Percentiles rank a stretch among this genome's conserved stretches.
These are phyloP conservation scores for Monopterus albus DNA, from an alignment of 2,113 vertebrate genomes.

Conservation along the genomic window DNA sequence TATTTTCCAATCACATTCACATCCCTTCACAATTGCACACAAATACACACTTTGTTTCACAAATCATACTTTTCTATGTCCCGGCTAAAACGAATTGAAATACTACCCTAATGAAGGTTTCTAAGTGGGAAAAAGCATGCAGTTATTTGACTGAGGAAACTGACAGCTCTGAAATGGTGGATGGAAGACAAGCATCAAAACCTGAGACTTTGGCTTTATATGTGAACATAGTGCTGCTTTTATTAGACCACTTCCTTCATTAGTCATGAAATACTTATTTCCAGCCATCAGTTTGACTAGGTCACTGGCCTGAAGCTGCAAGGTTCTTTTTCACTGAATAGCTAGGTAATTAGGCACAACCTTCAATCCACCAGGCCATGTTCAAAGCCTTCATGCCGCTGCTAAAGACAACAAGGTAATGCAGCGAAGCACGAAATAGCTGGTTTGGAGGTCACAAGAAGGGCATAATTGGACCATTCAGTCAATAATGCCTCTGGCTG, in stretches of 20 bases:
- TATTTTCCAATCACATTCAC: constrained; percentile 58
- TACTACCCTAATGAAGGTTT: constrained; percentile 29
- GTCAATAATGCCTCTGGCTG: constrained; percentile 61
- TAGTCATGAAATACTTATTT: constrained; percentile 34
- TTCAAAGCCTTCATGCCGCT: constrained; percentile 54
- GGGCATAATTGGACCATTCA: constrained; percentile 64
- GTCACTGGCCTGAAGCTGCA: constrained; percentile 32
- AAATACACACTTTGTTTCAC: constrained; percentile 5
- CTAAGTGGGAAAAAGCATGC: constrained; percentile 46
- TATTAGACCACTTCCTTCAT: constrained; percentile 42
- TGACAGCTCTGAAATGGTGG: constrained; percentile 22
- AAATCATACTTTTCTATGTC: constrained; percentile 1
- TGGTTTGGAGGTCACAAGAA: constrained; percentile 67
- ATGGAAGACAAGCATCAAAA: constrained; percentile 27
- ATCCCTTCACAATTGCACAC: constrained; percentile 22
- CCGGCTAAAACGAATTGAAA: constrained; percentile 20
- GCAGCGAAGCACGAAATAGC: constrained; percentile 58
- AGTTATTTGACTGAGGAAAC: constrained; percentile 36
- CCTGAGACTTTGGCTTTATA: background rate
- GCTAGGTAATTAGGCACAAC: constrained; percentile 59
- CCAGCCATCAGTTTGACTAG: constrained; percentile 48
- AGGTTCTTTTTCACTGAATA: constrained; percentile 39
- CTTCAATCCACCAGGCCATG: constrained; percentile 46
- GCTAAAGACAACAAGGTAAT: constrained; percentile 59
- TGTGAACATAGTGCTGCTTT: constrained; percentile 1